Percentiles rank a stretch among this genome's conserved stretches.
These are phyloP conservation scores for Triops longicaudatus DNA, from an alignment of 1,140 invertebrate genomes.

Conservation along the genomic window DNA sequence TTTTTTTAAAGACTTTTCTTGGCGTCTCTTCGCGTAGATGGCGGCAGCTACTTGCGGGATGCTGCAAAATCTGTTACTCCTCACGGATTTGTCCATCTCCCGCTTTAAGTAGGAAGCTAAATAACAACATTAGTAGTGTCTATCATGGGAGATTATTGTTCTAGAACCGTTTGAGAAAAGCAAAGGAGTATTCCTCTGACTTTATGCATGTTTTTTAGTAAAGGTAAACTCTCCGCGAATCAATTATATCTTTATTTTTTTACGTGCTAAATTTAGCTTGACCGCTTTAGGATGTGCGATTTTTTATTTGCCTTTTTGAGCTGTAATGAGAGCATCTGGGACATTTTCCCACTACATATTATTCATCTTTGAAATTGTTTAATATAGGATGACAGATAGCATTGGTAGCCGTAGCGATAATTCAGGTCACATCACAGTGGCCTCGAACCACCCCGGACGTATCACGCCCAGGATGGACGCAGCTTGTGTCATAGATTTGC, in stretches of 20 bases:
- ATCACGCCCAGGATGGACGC: conserved; percentile 65
- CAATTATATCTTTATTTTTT: no score
- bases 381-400: conserved; percentile 51
- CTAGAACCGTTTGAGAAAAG: not conserved
- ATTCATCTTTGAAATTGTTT: not conserved
- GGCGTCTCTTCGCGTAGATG: no score
- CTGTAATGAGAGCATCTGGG: no score
- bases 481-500: conserved; percentile 78
- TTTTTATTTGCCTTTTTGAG: no score
- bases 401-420: conserved; percentile 60
- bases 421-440: conserved; percentile 53
- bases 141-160: not conserved
- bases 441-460: conserved; percentile 27
- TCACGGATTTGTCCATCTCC: not conserved
- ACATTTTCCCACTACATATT: no score
- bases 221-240: not conserved
- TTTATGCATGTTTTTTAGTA: not conserved
- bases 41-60: no score
- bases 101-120: not conserved
- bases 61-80: not conserved
- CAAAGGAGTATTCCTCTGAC: not conserved
- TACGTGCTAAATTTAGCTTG: no score
- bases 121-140: not conserved
- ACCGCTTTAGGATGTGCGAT: no score
- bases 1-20: no score